Percentiles rank a stretch among this genome's conserved stretches.
These are phyloP conservation scores for Eonycteris spelaea DNA, from an alignment of 2,113 vertebrate genomes.

Conservation along the genomic window DNA sequence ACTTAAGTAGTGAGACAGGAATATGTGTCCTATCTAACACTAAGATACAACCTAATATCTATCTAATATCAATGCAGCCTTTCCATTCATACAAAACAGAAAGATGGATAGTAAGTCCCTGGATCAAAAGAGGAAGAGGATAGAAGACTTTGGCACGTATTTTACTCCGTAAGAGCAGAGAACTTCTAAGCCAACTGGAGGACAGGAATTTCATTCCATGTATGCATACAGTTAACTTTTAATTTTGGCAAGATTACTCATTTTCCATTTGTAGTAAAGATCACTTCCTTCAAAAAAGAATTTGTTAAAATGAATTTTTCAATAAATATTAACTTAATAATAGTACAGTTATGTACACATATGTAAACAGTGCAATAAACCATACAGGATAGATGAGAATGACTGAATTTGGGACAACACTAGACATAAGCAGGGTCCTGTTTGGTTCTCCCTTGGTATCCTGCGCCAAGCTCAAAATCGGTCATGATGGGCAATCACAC, in stretches of 20 bases:
- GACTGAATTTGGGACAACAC: not conserved
- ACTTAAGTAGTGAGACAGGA: not conserved
- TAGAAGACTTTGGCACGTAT: not conserved
- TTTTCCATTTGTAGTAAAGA: not conserved
- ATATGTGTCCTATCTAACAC: not conserved
- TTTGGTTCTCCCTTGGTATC: not conserved
- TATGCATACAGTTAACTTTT: not conserved
- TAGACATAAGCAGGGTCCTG: not conserved
- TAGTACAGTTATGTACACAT: not conserved
- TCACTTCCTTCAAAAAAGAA: not conserved
- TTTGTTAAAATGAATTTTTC: not conserved
- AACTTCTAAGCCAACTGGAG: not conserved
- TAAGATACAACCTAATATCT: not conserved
- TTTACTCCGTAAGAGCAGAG: not conserved
- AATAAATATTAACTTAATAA: not conserved
- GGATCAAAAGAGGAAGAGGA: not conserved
- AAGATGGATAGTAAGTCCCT: not conserved
- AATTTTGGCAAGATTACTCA: not conserved
- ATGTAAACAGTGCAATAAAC: not conserved
- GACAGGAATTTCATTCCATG: not conserved
- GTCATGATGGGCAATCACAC: not conserved
- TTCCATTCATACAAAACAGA: not conserved
- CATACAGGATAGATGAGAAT: not conserved
- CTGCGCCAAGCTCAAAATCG: not conserved
- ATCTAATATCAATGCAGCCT: not conserved